A percentile compares a stretch with the other conserved stretches of the same genome.
Evolutionary conservation across 2,888 invertebrate species (phyloP).

Genomic region (Sepiola atlantica): DNA sequence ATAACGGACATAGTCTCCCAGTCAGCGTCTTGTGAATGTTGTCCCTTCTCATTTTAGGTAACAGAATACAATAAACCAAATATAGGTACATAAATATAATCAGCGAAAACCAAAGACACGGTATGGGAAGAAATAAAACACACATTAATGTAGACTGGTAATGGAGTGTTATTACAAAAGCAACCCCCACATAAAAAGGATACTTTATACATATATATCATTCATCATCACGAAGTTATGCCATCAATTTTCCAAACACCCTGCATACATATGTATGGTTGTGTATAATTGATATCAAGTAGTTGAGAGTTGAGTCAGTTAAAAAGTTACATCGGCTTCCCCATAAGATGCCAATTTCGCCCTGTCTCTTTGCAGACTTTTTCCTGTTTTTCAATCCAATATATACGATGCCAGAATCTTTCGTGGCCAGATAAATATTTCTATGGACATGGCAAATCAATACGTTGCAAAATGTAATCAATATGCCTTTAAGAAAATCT

Average conservation of each 20-base stretch:
- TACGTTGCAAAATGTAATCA: conserved; percentile 6
- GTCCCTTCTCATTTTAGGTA: too few relatives aligned
- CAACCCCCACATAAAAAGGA: too few relatives aligned
- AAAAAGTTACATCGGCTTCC: background rate
- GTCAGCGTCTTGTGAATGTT: too few relatives aligned
- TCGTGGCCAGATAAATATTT: background rate
- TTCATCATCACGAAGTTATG: too few relatives aligned
- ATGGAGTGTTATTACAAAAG: too few relatives aligned
- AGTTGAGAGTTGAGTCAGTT: background rate
- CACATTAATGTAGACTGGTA: too few relatives aligned
- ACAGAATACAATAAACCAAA: too few relatives aligned
- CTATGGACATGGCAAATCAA: conserved; percentile 2
- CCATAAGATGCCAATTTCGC: background rate
- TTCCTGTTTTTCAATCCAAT: conserved; percentile 10
- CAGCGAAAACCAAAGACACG: too few relatives aligned
- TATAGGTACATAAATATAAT: too few relatives aligned
- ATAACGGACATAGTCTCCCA: too few relatives aligned
- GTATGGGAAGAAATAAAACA: too few relatives aligned
- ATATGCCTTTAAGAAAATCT: background rate
- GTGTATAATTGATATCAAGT: background rate
- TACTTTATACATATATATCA: background rate
- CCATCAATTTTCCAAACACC: too few relatives aligned
- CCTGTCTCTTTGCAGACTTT: background rate
- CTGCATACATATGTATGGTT: background rate
- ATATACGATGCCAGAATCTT: background rate